Conservation (phyloP, 2,797 vertebrate genomes). For the Chaetophractus vellerosus region DNA sequence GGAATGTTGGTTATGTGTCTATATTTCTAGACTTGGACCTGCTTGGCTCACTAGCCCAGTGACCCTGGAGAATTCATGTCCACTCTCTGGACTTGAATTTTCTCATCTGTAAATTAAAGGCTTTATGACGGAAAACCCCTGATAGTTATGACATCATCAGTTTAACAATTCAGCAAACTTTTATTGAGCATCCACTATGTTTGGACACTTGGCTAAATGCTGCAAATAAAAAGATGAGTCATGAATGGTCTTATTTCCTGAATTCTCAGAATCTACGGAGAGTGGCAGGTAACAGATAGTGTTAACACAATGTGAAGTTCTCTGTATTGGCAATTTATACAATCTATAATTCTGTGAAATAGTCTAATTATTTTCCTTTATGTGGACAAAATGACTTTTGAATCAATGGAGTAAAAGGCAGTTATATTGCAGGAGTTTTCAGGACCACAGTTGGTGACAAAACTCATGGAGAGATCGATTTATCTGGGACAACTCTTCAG, state of each 20-base stretch:
- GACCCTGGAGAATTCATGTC: background rate
- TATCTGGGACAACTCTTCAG: background rate
- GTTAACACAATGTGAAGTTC: background rate
- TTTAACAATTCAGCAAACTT: conserved; percentile 28
- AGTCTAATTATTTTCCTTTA: background rate
- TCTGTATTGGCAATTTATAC: background rate
- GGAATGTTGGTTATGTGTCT: background rate
- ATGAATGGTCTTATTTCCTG: background rate
- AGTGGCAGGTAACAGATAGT: background rate
- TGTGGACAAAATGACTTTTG: conserved; percentile 26
- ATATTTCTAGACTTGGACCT: conserved; percentile 42
- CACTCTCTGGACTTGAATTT: background rate
- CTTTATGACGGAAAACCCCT: background rate
- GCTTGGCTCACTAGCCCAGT: background rate
- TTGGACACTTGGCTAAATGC: background rate
- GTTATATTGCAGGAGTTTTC: background rate
- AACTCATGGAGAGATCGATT: background rate
- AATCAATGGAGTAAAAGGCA: background rate
- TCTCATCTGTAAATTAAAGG: conserved; percentile 32
- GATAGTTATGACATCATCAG: background rate
- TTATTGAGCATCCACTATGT: background rate
- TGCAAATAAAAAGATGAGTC: background rate
- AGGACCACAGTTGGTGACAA: background rate
- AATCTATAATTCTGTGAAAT: background rate
- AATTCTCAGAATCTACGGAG: background rate